Evolutionary conservation across 2,888 invertebrate species (phyloP).

Genomic region (Amorpha juglandis): DNA sequence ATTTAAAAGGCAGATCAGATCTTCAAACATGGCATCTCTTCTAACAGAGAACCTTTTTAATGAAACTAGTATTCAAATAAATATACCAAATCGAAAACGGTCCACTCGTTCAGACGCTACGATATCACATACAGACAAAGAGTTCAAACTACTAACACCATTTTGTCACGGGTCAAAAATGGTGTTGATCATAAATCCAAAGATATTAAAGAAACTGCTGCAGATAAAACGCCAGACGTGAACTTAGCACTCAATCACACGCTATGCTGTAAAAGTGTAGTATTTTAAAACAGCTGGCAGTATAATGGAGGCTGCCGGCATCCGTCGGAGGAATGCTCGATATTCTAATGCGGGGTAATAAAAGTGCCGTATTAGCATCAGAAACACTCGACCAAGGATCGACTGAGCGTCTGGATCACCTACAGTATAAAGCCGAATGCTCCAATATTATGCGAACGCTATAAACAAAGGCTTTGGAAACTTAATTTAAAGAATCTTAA

Average conservation of each 20-base stretch:
- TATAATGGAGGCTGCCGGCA: slow-evolving; percentile 55
- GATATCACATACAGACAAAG: too few relatives aligned
- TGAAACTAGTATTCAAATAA: too few relatives aligned
- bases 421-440: slow-evolving; percentile 22
- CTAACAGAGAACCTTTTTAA: too few relatives aligned
- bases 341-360: slow-evolving; percentile 71
- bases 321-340: slow-evolving; percentile 59
- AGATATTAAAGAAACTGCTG: background rate
- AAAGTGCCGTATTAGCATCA: slow-evolving; percentile 63
- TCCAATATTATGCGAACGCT: background rate
- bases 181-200: background rate
- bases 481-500: background rate
- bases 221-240: background rate
- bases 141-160: too few relatives aligned
- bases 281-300: slow-evolving; percentile 51
- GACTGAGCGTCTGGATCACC: slow-evolving; percentile 21
- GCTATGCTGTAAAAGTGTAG: slow-evolving; percentile 8
- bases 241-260: slow-evolving; percentile 5
- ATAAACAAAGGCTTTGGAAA: background rate
- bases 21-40: too few relatives aligned
- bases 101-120: too few relatives aligned
- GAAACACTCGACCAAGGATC: slow-evolving; percentile 48
- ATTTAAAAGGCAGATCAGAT: too few relatives aligned
- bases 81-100: too few relatives aligned
- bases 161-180: background rate